Conservation (phyloP, 2,888 invertebrate genomes). For the Chrysolina haemoptera region DNA sequence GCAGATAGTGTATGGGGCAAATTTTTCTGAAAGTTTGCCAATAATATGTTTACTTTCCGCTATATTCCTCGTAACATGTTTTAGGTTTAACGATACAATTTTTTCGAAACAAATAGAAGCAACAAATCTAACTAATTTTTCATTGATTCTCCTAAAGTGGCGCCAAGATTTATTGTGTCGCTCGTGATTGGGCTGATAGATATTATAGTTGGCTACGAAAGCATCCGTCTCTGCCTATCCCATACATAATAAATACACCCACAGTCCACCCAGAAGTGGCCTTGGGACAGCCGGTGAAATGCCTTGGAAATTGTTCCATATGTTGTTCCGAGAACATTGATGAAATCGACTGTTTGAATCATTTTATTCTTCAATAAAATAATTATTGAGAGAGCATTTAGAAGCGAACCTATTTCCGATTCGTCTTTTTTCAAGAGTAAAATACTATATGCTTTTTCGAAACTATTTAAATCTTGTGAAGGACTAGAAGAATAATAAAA, state of each 20-base stretch:
- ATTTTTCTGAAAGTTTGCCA: background rate
- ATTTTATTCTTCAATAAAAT: background rate
- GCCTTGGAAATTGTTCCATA: conserved; percentile 44
- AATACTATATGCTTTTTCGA: too few species aligned
- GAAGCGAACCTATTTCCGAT: background rate
- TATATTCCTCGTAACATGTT: background rate
- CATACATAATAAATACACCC: conserved; percentile 49
- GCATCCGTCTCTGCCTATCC: conserved; percentile 35
- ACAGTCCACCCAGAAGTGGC: conserved; percentile 33
- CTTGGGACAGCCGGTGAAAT: conserved; percentile 42
- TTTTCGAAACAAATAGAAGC: background rate
- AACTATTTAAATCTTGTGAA: too few species aligned
- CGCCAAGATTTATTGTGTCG: conserved; percentile 16
- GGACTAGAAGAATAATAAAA: too few species aligned
- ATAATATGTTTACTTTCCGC: background rate
- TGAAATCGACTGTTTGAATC: background rate
- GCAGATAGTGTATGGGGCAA: too few species aligned
- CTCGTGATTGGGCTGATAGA: conserved; percentile 23
- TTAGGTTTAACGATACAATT: background rate
- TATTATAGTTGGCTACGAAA: conserved; percentile 28
- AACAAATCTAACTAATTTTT: background rate
- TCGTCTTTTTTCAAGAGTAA: too few species aligned
- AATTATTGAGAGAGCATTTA: background rate
- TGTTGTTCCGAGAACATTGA: conserved; percentile 20
- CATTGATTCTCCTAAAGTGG: background rate